Base-by-base conservation (phyloP, 2,797 vertebrate species). In the Labroides dimidiatus region DNA sequence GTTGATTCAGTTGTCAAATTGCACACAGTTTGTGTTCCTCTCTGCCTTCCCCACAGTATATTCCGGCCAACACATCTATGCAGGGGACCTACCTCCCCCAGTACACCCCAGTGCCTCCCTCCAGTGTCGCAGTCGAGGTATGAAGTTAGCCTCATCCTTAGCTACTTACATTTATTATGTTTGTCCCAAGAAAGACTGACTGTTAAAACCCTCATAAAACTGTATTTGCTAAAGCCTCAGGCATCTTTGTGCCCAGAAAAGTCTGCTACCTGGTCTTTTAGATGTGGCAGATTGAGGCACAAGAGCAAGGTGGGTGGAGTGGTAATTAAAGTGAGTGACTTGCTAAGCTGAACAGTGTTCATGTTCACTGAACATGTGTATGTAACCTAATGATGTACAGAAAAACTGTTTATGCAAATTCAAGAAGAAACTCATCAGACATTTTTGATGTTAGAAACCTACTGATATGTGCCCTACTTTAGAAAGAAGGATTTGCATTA, bases 71-170 rank as follows among this genome's bases (percentile, higher is more conserved):
- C 72, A 92, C 96, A 68, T 87, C 97, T 84, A 90, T 97, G 95
- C 96, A 96, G 74, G 96, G 96, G 87, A 94, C 95, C 63, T 97
- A 95, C 89, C 93, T 98, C 88, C 95, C 96, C 57, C 97, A 96
- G 89, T 98, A 94, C 92, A 92, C 95, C 60, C 89, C 94, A 67
- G 94, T 96, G 95, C 95, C 96, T 91, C 94, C 96, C 42, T 94
- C 96, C 84, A 94, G 81, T 71, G 94, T 96, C 71, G 85, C 94
- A 63, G 93, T 96, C 33, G 97, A 98, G 96, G 97, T 98, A 93
- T 41, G 87, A 67, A 37, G 24, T 36, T 20, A 44, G 14, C 24
- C 36, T 63, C 56, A 41, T 53, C 51, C 47, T 84, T 69, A 72
- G 50, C 72, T 51, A 17, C 43, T 61, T 49, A 19, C 19, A 27